Base-by-base conservation (phyloP, 2,888 invertebrate species). In the Volucella bombylans region DNA sequence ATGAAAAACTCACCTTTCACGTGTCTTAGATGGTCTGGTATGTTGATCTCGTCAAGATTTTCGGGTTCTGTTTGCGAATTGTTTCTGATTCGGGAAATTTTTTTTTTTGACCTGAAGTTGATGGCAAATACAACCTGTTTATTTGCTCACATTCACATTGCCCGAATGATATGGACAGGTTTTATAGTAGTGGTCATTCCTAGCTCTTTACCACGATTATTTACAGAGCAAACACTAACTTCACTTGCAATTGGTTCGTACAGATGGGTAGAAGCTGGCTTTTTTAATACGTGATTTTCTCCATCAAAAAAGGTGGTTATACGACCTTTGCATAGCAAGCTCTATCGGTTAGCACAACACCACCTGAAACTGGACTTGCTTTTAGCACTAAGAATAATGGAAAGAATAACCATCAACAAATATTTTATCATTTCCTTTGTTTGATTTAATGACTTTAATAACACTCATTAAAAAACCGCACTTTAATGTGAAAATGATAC, bases 211-310 rank as follows among this genome's bases (percentile, higher is more conserved):
- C 39, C 14, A 41, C 9, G 38, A 57, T 57, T 41, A 57, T 57
- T 41, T 41, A 57, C 57, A 57, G 57, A 57, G 57, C 15, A 39
- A 57, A 57, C 57, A 57, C 57, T 57, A 18, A 1, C 18, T n/a
- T n/a, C n/a, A n/a, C n/a, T n/a, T n/a, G n/a, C n/a, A n/a, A n/a
- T n/a, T n/a, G n/a, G n/a, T n/a, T n/a, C n/a, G n/a, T n/a, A n/a
- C n/a, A n/a, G n/a, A 57, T 57, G 41, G 2, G 41, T 15, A 57
- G 59, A 50, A 50, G 50, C 50, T 23, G 50, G 11, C 11, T 11
- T 52, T 52, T n/a, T n/a, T n/a, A n/a, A n/a, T n/a, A n/a, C n/a
- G n/a, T n/a, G n/a, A n/a, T n/a, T n/a, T n/a, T 52, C 50, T 52
- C 9, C 50, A 6, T 52, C 10, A 18, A 52, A 1, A 2, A 52